phyloP scores from a whole-genome alignment of 2,888 invertebrate genomes.

The Mythimna vitellina region DNA sequence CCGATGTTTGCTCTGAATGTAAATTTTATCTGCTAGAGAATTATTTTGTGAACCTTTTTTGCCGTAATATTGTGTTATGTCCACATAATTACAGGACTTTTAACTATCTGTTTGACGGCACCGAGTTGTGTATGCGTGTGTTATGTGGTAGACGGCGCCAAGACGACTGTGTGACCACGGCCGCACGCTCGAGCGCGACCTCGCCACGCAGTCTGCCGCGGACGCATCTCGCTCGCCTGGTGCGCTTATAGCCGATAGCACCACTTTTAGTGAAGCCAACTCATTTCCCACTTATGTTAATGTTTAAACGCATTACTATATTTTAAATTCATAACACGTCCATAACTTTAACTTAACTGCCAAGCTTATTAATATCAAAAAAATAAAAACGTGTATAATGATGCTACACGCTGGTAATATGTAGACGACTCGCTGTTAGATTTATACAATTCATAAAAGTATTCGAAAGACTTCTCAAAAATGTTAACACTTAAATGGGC shows the following conservation, averaged over 20 bases:
- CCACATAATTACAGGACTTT: conserved; percentile 22
- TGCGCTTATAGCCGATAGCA: conserved; percentile 72
- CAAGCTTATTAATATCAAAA: conserved; percentile 10
- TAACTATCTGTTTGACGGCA: conserved; percentile 42
- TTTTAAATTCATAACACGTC: conserved; percentile 30
- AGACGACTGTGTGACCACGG: conserved; percentile 74
- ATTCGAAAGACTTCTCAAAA: conserved; percentile 77
- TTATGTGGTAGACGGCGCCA: conserved; percentile 73
- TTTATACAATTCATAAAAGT: conserved; percentile 69
- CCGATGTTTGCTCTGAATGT: conserved; percentile 87
- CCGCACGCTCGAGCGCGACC: conserved; percentile 63
- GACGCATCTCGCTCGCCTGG: conserved; percentile 72
- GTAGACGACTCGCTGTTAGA: conserved; percentile 47
- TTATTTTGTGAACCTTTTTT: conserved; percentile 64
- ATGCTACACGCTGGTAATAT: conserved; percentile 20
- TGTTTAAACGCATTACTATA: conserved; percentile 37
- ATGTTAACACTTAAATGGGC: conserved; percentile 88
- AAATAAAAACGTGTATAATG: conserved; percentile 25
- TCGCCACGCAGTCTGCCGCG: conserved; percentile 85
- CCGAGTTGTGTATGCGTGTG: conserved; percentile 58
- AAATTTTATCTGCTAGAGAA: conserved; percentile 78
- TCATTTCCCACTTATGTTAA: conserved; percentile 43
- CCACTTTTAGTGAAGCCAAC: conserved; percentile 46
- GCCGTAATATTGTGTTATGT: conserved; percentile 14
- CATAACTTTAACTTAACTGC: conserved; percentile 16